These are phyloP conservation scores for Catamblyrhynchus diadema DNA, from an alignment of 2,797 vertebrate genomes.

Conservation along the genomic window DNA sequence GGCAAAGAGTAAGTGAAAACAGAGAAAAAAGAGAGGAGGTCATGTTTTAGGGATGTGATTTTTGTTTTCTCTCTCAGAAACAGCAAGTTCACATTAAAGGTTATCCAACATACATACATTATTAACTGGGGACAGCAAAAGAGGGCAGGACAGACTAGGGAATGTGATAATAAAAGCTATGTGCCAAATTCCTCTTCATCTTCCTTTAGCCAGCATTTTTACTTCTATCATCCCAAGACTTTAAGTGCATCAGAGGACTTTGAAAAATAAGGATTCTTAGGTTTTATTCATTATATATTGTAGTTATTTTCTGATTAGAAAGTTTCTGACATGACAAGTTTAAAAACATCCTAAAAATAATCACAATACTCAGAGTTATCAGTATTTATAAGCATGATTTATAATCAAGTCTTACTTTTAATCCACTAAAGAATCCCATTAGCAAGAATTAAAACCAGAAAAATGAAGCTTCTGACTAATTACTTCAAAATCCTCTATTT, in stretches of 20 bases:
- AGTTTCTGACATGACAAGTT: neutral
- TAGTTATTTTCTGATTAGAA: neutral
- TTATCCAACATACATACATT: neutral
- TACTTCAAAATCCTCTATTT: neutral
- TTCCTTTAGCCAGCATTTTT: neutral
- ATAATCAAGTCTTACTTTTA: neutral
- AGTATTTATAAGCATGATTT: neutral
- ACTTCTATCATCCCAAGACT: neutral
- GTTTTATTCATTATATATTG: neutral
- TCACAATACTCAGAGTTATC: neutral
- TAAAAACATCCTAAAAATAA: neutral
- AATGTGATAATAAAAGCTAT: neutral
- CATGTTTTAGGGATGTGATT: neutral
- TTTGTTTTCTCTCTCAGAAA: neutral
- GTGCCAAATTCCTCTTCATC: neutral
- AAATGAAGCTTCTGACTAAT: neutral
- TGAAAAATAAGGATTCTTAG: neutral
- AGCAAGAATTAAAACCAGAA: neutral
- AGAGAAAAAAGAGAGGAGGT: neutral
- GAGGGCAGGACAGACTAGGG: neutral
- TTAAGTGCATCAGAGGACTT: neutral
- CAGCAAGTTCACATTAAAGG: neutral
- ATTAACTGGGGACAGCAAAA: neutral
- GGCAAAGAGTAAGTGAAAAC: neutral
- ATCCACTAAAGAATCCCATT: neutral